phyloP scores from a whole-genome alignment of 2,113 vertebrate species.

The Dinomys branickii region DNA sequence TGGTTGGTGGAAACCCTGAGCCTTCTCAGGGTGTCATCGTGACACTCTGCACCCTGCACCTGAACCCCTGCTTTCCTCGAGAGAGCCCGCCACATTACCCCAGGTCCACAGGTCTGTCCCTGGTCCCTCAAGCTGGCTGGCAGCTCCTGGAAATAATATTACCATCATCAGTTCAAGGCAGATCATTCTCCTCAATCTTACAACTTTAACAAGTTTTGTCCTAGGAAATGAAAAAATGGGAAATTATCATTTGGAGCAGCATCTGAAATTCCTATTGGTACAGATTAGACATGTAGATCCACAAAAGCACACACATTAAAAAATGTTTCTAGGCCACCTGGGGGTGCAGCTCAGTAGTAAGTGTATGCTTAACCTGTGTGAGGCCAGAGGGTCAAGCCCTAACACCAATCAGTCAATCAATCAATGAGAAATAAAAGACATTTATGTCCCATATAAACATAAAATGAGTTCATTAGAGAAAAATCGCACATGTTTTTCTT shows the following conservation, averaged over 20 bases:
- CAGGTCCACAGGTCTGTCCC: background rate
- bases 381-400: background rate
- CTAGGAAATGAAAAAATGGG: background rate
- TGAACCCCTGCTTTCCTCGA: background rate
- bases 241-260: background rate
- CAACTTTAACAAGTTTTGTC: background rate
- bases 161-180: background rate
- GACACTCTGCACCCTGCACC: background rate
- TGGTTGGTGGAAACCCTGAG: background rate
- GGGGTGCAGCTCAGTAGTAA: background rate
- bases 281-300: background rate
- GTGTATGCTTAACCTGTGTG: background rate
- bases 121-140: background rate
- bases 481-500: background rate
- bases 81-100: too few relatives aligned
- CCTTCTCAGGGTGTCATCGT: background rate
- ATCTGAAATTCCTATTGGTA: background rate
- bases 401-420: background rate
- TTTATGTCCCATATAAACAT: background rate
- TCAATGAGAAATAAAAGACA: background rate
- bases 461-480: background rate
- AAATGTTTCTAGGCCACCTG: background rate
- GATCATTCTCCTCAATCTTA: background rate
- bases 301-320: background rate
- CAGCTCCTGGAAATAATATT: background rate